These are phyloP conservation scores for Cygnus olor DNA, from an alignment of 2,797 vertebrate species.

Conservation along the genomic window DNA sequence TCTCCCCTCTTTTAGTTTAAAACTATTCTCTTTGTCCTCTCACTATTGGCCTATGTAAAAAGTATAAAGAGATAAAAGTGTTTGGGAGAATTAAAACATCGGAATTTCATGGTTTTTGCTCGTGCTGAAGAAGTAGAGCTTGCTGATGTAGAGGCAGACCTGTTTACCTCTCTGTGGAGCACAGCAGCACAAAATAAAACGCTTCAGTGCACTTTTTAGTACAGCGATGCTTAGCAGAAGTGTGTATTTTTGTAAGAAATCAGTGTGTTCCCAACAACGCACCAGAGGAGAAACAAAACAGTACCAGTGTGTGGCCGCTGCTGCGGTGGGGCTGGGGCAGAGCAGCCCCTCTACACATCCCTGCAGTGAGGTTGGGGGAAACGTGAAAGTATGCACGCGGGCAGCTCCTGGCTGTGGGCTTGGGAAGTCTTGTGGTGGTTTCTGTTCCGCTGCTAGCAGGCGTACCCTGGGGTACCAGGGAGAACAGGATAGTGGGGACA, in stretches of 20 bases:
- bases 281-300: background rate
- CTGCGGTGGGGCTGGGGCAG: background rate
- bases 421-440: background rate
- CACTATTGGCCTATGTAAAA: no score
- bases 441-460: background rate
- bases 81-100: background rate
- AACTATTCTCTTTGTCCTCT: no score
- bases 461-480: background rate
- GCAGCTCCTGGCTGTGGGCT: background rate
- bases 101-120: background rate
- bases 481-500: background rate
- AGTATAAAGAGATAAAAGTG: background rate
- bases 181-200: background rate
- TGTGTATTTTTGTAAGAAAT: background rate
- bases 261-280: fast-evolving
- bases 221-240: background rate
- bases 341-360: background rate
- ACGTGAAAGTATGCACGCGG: background rate
- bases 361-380: background rate
- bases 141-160: background rate
- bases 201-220: background rate
- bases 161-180: background rate
- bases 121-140: background rate
- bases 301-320: background rate
- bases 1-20: no score